These are phyloP conservation scores for Sphenopsis melanotis DNA, from an alignment of 2,797 vertebrate genomes.

Conservation along the genomic window DNA sequence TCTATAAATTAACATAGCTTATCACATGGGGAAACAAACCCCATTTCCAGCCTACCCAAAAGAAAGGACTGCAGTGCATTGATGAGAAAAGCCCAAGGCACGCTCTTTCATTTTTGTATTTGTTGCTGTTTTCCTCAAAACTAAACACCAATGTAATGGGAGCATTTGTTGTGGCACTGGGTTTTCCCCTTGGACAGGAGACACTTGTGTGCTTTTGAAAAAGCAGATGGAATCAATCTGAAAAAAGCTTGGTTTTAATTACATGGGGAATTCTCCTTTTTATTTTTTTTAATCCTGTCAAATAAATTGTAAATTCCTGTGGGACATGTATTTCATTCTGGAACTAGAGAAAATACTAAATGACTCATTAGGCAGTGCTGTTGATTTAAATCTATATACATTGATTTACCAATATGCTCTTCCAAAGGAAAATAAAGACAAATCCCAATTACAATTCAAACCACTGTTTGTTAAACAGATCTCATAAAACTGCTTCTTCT, in stretches of 20 bases:
- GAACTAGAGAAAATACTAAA: not conserved
- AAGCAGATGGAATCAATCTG: constrained; percentile 43
- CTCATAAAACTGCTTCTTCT: not conserved
- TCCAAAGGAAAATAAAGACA: not conserved
- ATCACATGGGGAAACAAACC: not conserved
- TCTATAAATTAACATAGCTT: not conserved
- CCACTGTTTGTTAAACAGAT: not conserved
- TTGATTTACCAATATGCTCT: not conserved
- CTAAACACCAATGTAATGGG: not conserved
- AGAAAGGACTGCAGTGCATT: not conserved
- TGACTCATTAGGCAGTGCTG: not conserved
- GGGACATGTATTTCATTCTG: not conserved
- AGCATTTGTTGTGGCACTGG: not conserved
- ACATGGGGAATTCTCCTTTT: not conserved
- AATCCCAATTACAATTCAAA: not conserved
- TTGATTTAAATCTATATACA: not conserved
- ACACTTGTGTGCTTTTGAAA: not conserved
- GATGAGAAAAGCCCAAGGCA: not conserved
- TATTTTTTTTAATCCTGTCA: not conserved
- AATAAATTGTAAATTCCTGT: not conserved
- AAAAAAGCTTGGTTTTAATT: constrained; percentile 26
- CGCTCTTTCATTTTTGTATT: not conserved
- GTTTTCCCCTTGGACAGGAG: constrained; percentile 6
- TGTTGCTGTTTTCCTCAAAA: not conserved
- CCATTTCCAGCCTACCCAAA: not conserved